These are phyloP conservation scores for Syngnathus acus DNA, from an alignment of 2,797 vertebrate species.

Conservation along the genomic window DNA sequence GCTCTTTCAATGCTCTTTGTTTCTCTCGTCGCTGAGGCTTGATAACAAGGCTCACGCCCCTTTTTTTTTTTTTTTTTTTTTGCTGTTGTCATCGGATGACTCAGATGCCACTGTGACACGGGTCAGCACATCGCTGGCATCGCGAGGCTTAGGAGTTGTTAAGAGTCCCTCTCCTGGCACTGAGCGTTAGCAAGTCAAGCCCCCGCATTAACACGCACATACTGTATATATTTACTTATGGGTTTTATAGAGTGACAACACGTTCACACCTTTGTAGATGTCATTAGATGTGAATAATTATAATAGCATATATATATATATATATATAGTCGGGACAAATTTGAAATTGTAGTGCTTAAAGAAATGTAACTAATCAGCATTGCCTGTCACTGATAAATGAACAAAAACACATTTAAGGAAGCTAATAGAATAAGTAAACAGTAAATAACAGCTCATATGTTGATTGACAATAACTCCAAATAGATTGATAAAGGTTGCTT, in stretches of 20 bases:
- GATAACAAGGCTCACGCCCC: slow-evolving; percentile 42
- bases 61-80: background rate
- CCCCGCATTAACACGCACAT: background rate
- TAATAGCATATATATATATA: too few relatives aligned
- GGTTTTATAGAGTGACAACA: slow-evolving; percentile 5
- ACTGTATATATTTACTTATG: background rate
- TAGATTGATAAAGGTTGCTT: too few relatives aligned
- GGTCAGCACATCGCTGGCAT: slow-evolving; percentile 54
- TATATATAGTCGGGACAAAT: too few relatives aligned
- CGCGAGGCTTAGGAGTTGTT: slow-evolving; percentile 54
- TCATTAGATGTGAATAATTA: background rate
- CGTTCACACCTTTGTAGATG: background rate
- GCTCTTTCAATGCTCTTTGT: background rate
- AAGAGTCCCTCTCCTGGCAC: slow-evolving; percentile 23
- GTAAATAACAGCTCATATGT: too few relatives aligned
- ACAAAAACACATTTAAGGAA: too few relatives aligned
- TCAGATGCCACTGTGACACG: slow-evolving; percentile 62
- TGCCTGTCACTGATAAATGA: too few relatives aligned
- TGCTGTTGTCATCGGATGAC: slow-evolving; percentile 66
- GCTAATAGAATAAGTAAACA: too few relatives aligned
- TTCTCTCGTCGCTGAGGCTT: slow-evolving; percentile 16
- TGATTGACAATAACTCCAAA: too few relatives aligned
- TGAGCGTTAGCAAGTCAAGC: slow-evolving; percentile 20
- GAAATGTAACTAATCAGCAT: too few relatives aligned
- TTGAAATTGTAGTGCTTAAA: too few relatives aligned